Base-by-base conservation (phyloP, 2,888 invertebrate species). In the Cryptus viduatorius region DNA sequence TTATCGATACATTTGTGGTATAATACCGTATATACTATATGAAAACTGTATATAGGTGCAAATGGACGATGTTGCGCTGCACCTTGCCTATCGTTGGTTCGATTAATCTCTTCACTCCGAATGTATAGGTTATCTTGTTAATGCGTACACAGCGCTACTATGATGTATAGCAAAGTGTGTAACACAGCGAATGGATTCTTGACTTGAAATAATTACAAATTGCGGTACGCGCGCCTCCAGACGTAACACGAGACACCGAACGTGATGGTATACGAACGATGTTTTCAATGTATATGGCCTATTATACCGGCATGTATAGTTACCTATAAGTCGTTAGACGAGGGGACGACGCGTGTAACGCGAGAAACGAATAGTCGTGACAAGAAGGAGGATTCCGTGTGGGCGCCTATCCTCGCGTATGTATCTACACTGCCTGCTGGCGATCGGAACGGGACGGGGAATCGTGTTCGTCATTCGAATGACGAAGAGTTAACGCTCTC, bases 401-500 rank as follows among this genome's bases (percentile, higher is more conserved):
- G 77, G 88, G 86, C 86, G 87, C 79, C 37, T 37, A 37, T 37
- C 37, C 37, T 4, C 37, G 37, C 37, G 37, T 8, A 37, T 37
- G 37, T 37, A 37, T 75, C 68, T 56, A 82, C 69, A 82, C 82
- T 68, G 81, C 56, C 61, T 64, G 85, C 80, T 24, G 82, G 80
- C 85, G 86, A 83, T 83, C 84, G 77, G 82, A 69, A 78, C 82
- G 72, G 82, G 37, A 37, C 37, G 37, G 79, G 72, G 77, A 89
- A 87, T 88, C 87, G 84, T 89, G 87, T 88, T 86, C 86, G 86
- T 88, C 88, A 88, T 88, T 82, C 78, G 81, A 84, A 87, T 88
- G 88, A 88, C 87, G 76, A 86, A 89, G 89, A 87, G 85, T 86
- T 84, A 87, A 87, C 82, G 82, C 73, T 82, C 80, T 78, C 46